phyloP scores from a whole-genome alignment of 2,888 invertebrate genomes.

The Adelphocoris suturalis region DNA sequence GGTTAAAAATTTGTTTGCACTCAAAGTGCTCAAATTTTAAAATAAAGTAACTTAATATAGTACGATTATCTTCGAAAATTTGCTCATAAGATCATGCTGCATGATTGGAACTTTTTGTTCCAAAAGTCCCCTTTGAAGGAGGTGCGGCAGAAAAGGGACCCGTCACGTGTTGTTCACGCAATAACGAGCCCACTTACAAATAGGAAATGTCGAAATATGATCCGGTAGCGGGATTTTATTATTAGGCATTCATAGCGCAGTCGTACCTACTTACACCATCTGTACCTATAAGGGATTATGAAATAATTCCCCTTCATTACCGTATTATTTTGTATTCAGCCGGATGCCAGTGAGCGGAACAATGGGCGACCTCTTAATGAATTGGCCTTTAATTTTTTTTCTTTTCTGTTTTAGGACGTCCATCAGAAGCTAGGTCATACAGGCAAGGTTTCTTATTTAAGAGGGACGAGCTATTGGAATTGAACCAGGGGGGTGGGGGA shows the following conservation, averaged over 20 bases:
- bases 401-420: neutral
- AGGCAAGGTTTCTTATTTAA: too few species aligned
- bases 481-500: too few species aligned
- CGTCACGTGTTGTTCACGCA: neutral
- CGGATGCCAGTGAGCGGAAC: conserved; percentile 5
- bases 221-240: conserved; percentile 9
- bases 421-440: too few species aligned
- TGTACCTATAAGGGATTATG: neutral
- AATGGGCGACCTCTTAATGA: conserved; percentile 64
- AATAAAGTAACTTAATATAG: too few species aligned
- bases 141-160: neutral
- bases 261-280: too few species aligned
- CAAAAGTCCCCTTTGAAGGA: neutral
- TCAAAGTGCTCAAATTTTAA: too few species aligned
- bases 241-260: neutral
- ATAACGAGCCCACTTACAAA: conserved; percentile 43
- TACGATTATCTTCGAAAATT: too few species aligned
- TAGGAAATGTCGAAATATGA: conserved; percentile 56
- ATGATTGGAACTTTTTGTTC: too few species aligned
- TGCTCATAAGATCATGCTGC: too few species aligned
- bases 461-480: too few species aligned
- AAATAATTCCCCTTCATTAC: neutral
- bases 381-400: conserved; percentile 42
- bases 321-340: neutral
- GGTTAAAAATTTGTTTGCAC: too few species aligned